Evolutionary conservation across 2,797 vertebrate species (phyloP).

Genomic region (Petrocephalus schoutedeni): DNA sequence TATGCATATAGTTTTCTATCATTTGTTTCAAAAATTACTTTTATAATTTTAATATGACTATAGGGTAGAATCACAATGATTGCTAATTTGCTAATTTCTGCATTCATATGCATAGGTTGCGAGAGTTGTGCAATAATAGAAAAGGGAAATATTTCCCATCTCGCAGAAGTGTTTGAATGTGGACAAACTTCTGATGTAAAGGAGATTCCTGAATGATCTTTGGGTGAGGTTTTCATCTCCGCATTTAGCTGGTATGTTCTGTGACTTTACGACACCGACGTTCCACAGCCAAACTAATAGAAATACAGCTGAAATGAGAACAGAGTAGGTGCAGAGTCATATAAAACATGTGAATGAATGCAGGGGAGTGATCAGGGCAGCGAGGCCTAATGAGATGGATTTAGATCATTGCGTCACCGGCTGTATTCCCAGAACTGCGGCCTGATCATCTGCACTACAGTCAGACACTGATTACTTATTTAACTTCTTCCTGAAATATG

Average conservation of each 20-base stretch:
- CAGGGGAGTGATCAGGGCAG: conserved; percentile 4
- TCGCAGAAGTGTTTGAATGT: conserved; percentile 10
- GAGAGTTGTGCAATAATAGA: conserved; percentile 22
- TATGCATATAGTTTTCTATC: conserved; percentile 67
- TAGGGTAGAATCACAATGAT: conserved; percentile 58
- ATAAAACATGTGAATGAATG: conserved; percentile 23
- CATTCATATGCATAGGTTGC: conserved; percentile 24
- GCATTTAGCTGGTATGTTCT: neutral
- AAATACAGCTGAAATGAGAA: neutral
- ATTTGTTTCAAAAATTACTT: conserved; percentile 67
- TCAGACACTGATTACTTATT: conserved; percentile 25
- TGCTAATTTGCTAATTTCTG: conserved; percentile 61
- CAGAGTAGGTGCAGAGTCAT: neutral
- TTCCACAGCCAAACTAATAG: neutral
- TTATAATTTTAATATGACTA: conserved; percentile 66
- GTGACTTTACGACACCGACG: neutral
- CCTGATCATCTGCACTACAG: conserved; percentile 29
- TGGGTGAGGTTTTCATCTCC: neutral
- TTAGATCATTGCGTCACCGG: conserved; percentile 26
- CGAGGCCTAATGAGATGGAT: conserved; percentile 28
- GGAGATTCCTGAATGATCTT: neutral
- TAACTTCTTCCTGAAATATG: conserved; percentile 18
- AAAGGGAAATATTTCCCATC: conserved; percentile 12
- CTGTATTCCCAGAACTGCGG: conserved; percentile 23
- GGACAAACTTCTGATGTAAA: neutral